phyloP scores from a whole-genome alignment of 2,888 invertebrate genomes.

The Cantharis lateralis region DNA sequence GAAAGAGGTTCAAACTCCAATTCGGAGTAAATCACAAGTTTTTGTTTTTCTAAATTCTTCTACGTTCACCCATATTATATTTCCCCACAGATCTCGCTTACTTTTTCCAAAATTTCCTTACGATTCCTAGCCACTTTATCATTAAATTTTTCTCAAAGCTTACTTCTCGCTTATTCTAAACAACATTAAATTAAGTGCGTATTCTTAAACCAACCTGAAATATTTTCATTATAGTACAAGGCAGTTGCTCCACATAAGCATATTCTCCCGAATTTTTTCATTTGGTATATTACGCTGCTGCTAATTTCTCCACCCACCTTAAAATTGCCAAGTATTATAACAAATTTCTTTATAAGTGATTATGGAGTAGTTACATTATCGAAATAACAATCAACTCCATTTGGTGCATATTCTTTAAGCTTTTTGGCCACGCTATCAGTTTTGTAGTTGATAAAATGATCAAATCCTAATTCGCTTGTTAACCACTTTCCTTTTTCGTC shows the following conservation, averaged over 20 bases:
- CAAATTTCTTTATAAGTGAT: background rate
- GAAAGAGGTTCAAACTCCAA: background rate
- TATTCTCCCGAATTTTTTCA: conserved; percentile 66
- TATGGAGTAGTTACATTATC: conserved; percentile 67
- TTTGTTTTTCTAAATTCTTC: too few relatives aligned
- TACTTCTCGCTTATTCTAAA: too few relatives aligned
- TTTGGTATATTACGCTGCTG: conserved; percentile 62
- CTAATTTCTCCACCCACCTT: conserved; percentile 70
- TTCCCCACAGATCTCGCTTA: too few relatives aligned
- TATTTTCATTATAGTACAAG: conserved; percentile 60
- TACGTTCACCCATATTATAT: too few relatives aligned
- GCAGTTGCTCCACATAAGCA: conserved; percentile 70
- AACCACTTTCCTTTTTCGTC: conserved; percentile 74
- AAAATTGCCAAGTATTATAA: background rate
- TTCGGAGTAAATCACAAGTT: too few relatives aligned
- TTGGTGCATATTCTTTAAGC: conserved; percentile 65
- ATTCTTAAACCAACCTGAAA: conserved; percentile 55
- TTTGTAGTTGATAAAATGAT: conserved; percentile 75
- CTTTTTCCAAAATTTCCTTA: too few relatives aligned
- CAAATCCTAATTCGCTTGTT: conserved; percentile 67
- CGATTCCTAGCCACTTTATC: too few relatives aligned
- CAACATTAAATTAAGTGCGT: background rate
- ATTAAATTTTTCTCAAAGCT: too few relatives aligned
- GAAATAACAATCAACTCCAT: conserved; percentile 76
- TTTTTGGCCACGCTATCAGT: conserved; percentile 59